A percentile compares a stretch with the other conserved stretches of the same genome.
These are phyloP conservation scores for Scolanthus callimorphus DNA, from an alignment of 92 coral and sea anemone genomes.

Conservation along the genomic window DNA sequence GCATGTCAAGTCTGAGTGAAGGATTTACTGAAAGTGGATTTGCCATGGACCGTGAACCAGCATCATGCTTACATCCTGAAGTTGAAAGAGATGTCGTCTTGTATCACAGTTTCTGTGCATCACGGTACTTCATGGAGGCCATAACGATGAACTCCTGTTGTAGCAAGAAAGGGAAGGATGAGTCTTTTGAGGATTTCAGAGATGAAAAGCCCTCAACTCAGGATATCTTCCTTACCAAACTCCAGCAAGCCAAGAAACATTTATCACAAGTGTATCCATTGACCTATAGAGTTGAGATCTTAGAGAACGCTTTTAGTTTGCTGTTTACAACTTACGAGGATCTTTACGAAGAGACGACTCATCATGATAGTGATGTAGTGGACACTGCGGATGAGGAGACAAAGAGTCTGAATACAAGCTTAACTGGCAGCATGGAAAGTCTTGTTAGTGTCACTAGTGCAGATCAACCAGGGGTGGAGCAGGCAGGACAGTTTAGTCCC, in stretches of 20 bases:
- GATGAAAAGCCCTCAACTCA: neutral
- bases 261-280: constrained; percentile 76
- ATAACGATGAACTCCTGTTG: constrained; percentile 3
- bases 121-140: constrained; percentile 79
- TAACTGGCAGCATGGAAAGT: constrained; percentile 87
- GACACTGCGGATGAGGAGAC: constrained; percentile 86
- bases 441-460: constrained; percentile 69
- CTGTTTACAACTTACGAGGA: constrained; percentile 89
- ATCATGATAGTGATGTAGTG: constrained; percentile 83
- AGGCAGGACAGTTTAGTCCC: constrained; percentile 31
- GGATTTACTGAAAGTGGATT: neutral
- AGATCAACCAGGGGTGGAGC: constrained; percentile 38
- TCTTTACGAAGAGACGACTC: constrained; percentile 57
- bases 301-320: constrained; percentile 88
- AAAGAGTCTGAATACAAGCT: constrained; percentile 81
- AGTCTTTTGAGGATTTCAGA: neutral
- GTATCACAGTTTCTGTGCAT: constrained; percentile 87
- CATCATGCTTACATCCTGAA: constrained; percentile 60
- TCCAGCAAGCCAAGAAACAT: constrained; percentile 65
- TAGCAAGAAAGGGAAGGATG: neutral
- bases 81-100: constrained; percentile 81
- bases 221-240: constrained; percentile 9
- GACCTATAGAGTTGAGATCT: constrained; percentile 81
- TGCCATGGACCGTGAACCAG: neutral
- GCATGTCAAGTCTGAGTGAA: neutral